Conservation (phyloP, 2,888 invertebrate genomes). For the Melinaea menophilus region DNA sequence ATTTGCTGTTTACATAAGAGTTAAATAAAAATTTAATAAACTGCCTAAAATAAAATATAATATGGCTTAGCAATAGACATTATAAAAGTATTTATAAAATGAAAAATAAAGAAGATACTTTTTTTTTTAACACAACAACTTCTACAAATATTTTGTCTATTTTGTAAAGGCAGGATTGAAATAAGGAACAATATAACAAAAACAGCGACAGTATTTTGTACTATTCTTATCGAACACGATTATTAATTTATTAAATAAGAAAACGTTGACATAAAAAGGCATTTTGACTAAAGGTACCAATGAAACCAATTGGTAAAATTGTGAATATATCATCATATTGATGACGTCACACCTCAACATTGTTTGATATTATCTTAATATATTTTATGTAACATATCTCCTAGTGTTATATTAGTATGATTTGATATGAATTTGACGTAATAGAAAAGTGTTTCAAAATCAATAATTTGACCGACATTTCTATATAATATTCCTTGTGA, state of each 20-base stretch:
- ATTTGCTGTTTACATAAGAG: too few species aligned
- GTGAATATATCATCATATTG: neutral
- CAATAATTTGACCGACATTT: neutral
- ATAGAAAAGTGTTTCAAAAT: neutral
- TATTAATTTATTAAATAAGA: neutral
- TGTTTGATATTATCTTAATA: constrained; percentile 3
- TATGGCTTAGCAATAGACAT: too few species aligned
- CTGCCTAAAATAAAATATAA: too few species aligned
- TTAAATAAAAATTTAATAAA: too few species aligned
- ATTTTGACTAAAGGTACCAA: constrained; percentile 3
- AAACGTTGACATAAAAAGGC: neutral
- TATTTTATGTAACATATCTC: neutral
- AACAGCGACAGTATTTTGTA: neutral
- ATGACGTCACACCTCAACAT: neutral
- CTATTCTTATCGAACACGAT: neutral
- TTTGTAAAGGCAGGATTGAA: too few species aligned
- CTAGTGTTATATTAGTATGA: neutral
- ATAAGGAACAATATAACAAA: too few species aligned
- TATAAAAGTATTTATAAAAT: too few species aligned
- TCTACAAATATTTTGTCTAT: too few species aligned
- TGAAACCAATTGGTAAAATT: constrained; percentile 2
- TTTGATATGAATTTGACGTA: neutral
- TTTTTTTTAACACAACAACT: too few species aligned
- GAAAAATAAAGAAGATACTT: too few species aligned
- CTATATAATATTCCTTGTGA: neutral